Percentiles rank a stretch among this genome's conserved stretches.
Conservation (phyloP, 1,140 invertebrate species). For the Ceratosolen solmsi region DNA sequence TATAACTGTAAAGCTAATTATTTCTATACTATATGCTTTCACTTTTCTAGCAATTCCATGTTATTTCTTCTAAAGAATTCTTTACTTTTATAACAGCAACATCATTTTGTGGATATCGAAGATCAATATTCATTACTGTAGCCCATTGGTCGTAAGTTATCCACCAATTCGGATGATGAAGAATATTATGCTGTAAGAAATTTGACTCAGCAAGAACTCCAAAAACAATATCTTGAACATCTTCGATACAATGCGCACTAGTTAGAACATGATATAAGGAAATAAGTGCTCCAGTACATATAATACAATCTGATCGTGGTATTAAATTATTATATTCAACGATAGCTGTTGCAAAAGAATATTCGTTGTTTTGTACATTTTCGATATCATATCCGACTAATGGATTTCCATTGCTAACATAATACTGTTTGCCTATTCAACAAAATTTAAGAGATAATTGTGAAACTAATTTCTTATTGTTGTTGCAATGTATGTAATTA, state of each 20-base stretch:
- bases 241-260: neutral
- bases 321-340: neutral
- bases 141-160: neutral
- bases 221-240: neutral
- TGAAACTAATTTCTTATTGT: too few species aligned
- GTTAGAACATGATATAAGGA: neutral
- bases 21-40: too few species aligned
- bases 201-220: conserved; percentile 1
- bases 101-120: neutral
- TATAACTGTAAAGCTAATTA: too few species aligned
- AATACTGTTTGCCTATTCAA: neutral
- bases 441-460: neutral
- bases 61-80: neutral
- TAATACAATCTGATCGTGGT: neutral
- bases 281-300: neutral
- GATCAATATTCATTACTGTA: neutral
- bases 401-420: neutral
- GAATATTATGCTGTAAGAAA: neutral
- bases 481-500: too few species aligned
- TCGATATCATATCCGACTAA: neutral
- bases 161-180: neutral
- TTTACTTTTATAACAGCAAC: neutral
- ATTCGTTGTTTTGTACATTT: neutral
- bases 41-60: too few species aligned
- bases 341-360: neutral